Base-by-base conservation (phyloP, 2,113 vertebrate species). In the Rhabdomys dilectus region DNA sequence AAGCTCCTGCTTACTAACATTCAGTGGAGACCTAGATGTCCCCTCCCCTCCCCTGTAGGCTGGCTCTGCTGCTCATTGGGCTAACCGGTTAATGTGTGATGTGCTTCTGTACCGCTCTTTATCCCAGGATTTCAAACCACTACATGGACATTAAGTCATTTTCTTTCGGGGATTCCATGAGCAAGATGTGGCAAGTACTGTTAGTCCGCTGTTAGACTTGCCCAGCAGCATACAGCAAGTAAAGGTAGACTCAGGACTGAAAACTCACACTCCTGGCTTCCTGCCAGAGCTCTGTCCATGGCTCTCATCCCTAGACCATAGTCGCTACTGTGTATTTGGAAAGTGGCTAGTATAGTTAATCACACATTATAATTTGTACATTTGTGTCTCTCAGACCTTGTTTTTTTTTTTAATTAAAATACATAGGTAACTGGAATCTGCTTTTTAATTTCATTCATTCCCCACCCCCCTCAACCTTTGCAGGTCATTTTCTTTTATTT, bases 401-500 rank as follows among this genome's bases (percentile, higher is more conserved):
- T 93, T 97, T 88, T 94, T 92, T 45, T 89, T 93, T 91, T 51
- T 45, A 45, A 94, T 95, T 91, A 91, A 85, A 93, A 93, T 77
- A 85, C 72, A 66, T 56, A 93, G 87, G 51, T 92, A 95, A 90
- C 88, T 95, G 39, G 68, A 93, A 88, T 97, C 93, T 76, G 97
- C 62, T 45, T 95, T 88, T 96, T 94, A 48, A 29, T 95, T 96
- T 88, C 42, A 72, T 96, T 98, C 94, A 89, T 77, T 96, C 13
- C 94, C 62, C 77, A 53, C 91, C 94, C 95, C 97, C 94, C 95
- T 97, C 89, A 96, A 98, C 95, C 93, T 98, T 98, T 98, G 1
- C 99, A 99, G 99, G 99, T 99, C 93, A 99, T 99, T 97, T 97
- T 98, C 96, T 99, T 99, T 96, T 99, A 99, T 98, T 98, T 99